Base-by-base conservation (phyloP, 2,113 vertebrate species). In the Chloropsis hardwickii region DNA sequence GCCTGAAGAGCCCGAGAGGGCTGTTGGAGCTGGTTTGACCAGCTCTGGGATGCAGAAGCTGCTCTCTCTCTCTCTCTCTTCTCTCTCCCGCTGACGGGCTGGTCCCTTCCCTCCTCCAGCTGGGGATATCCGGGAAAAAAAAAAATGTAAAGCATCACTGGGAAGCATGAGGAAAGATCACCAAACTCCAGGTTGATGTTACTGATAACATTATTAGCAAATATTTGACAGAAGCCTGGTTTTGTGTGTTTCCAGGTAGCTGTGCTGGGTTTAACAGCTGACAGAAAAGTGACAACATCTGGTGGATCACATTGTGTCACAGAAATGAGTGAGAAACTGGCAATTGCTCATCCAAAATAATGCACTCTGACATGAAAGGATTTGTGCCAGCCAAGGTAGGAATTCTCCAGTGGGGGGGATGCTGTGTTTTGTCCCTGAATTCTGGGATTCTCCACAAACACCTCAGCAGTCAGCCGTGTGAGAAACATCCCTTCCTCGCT, bases 1-100 rank as follows among this genome's bases (percentile, higher is more conserved):
- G 1, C 11, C 11, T 0, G 2, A 3, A 0, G 27, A 40, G 61
- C 31, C 74, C 5, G 2, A 12, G 12, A 3, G 29, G 4, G 37
- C 37, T 3, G 53, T 0, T 5, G 5, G 40, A 11, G 58, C 22
- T 2, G 82, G 13, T 13, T 18, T 18, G 10, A 1, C 1, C 7
- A 9, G 58, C 3, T 15, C 20, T 5, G 2, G 2, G 42, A 18
- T 40, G 37, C 57, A 25, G 57, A 37, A 27, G 57, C 57, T 60
- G 57, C 15, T 35, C 35, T 37, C 23, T 37, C 57, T 27, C 24
- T 58, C n/a, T n/a, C n/a, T 58, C n/a, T n/a, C n/a, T n/a, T 37
- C 57, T 27, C 24, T 58, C n/a, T n/a, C n/a, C n/a, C 5, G 15
- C n/a, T 11, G 57, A 17, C 23, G n/a, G 57, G 23, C 57, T 60